These are phyloP conservation scores for Pteromalus puparum DNA, from an alignment of 1,140 invertebrate genomes.

Conservation along the genomic window DNA sequence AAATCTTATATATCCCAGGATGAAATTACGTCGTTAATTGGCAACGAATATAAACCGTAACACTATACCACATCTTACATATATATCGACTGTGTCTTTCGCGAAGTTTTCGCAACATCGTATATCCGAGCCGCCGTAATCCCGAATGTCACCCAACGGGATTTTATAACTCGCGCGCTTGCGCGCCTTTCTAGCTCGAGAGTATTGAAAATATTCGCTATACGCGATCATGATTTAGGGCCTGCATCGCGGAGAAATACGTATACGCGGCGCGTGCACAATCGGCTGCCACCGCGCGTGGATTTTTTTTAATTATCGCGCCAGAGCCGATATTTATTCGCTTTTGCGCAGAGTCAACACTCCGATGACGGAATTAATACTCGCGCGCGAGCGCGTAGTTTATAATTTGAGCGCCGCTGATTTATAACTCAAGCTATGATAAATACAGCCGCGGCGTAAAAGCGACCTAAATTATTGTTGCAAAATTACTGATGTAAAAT, in stretches of 20 bases:
- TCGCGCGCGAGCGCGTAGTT: not conserved
- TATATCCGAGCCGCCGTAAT: not conserved
- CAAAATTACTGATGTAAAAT: not conserved
- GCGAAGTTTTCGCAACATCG: not conserved
- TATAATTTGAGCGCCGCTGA: not conserved
- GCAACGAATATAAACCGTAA: constrained; percentile 5
- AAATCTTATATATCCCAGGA: not conserved
- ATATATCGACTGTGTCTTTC: not conserved
- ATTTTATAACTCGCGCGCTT: constrained; percentile 1
- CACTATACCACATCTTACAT: not conserved
- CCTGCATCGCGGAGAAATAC: not conserved
- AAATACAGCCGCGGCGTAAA: not conserved
- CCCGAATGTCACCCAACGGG: constrained; percentile 25
- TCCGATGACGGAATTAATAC: constrained; percentile 13
- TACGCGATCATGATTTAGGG: constrained; percentile 34
- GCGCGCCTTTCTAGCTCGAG: not conserved
- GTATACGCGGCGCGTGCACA: not conserved
- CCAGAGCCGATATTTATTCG: not conserved
- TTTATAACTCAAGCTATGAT: not conserved
- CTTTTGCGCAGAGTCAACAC: not conserved
- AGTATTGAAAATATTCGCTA: constrained; percentile 26
- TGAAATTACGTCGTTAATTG: constrained; percentile 14
- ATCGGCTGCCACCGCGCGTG: not conserved
- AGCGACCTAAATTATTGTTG: not conserved
- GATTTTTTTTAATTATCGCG: not conserved